Evolutionary conservation across 2,888 invertebrate species (phyloP).

Genomic region (Caenorhabditis parvicauda): DNA sequence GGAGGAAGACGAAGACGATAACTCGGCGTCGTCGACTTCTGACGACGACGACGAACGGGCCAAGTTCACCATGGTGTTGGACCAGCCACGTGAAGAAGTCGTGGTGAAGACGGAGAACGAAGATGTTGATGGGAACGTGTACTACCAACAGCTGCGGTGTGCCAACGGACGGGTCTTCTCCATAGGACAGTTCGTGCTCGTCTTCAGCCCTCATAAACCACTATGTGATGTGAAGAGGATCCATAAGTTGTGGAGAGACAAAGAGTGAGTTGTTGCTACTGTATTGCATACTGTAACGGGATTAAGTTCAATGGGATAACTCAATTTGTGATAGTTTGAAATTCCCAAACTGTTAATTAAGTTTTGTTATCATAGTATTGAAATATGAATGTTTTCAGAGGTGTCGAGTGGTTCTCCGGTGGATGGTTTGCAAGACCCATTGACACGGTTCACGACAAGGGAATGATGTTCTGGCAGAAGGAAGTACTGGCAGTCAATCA

Average conservation of each 20-base stretch:
- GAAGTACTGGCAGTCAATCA: constrained; percentile 69
- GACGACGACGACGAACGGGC: constrained; percentile 26
- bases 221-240: constrained; percentile 88
- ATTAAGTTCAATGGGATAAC: constrained; percentile 2
- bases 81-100: constrained; percentile 19
- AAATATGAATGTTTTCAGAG: constrained; percentile 69
- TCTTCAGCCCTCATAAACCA: constrained; percentile 80
- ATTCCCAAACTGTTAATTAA: too few relatives aligned
- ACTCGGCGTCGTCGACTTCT: background rate
- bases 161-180: constrained; percentile 61
- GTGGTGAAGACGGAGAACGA: constrained; percentile 2
- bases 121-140: constrained; percentile 23
- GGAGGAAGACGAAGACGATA: background rate
- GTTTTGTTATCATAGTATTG: background rate
- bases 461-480: constrained; percentile 80
- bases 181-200: constrained; percentile 85
- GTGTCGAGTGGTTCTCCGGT: constrained; percentile 86
- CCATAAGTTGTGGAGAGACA: constrained; percentile 89
- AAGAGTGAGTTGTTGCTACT: constrained; percentile 72
- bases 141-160: constrained; percentile 32
- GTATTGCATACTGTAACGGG: too few relatives aligned
- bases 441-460: constrained; percentile 75
- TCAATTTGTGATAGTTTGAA: too few relatives aligned
- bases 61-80: constrained; percentile 8
- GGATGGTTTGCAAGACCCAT: constrained; percentile 86